Evolutionary conservation across 1,140 invertebrate species (phyloP).

Genomic region (Psilanteris sp.): DNA sequence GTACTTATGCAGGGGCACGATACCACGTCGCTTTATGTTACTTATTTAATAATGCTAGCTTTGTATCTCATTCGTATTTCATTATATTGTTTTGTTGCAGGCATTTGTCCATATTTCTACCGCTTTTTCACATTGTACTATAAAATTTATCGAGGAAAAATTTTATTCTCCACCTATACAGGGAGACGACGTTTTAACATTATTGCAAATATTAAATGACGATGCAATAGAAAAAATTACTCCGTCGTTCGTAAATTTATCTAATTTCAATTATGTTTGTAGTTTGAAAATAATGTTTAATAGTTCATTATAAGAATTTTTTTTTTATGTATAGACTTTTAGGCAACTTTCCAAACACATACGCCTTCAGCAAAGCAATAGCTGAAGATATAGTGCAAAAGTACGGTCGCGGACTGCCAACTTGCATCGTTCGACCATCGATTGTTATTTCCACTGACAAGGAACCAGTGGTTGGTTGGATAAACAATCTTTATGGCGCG

Average conservation of each 20-base stretch:
- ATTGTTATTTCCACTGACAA: conserved; percentile 88
- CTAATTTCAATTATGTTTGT: no score
- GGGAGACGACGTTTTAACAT: conserved; percentile 75
- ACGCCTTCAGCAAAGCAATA: conserved; percentile 90
- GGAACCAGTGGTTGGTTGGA: conserved; percentile 88
- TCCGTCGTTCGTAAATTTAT: conserved; percentile 58
- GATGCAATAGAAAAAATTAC: conserved; percentile 71
- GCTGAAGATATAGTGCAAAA: conserved; percentile 87
- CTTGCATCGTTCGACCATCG: conserved; percentile 86
- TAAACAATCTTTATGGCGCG: conserved; percentile 84
- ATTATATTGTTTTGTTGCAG: no score
- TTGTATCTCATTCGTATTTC: no score
- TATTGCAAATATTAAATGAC: conserved; percentile 76
- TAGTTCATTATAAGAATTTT: no score
- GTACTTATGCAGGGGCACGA: no score
- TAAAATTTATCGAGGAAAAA: conserved; percentile 82
- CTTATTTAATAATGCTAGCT: neutral
- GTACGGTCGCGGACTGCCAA: conserved; percentile 85
- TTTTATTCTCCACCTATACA: conserved; percentile 78
- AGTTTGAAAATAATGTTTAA: no score
- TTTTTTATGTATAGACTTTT: conserved; percentile 18
- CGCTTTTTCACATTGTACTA: conserved; percentile 85
- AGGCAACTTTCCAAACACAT: conserved; percentile 90
- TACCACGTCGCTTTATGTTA: no score
- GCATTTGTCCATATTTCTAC: conserved; percentile 82